These are phyloP conservation scores for Temnothorax longispinosus DNA, from an alignment of 1,140 invertebrate genomes.

Conservation along the genomic window DNA sequence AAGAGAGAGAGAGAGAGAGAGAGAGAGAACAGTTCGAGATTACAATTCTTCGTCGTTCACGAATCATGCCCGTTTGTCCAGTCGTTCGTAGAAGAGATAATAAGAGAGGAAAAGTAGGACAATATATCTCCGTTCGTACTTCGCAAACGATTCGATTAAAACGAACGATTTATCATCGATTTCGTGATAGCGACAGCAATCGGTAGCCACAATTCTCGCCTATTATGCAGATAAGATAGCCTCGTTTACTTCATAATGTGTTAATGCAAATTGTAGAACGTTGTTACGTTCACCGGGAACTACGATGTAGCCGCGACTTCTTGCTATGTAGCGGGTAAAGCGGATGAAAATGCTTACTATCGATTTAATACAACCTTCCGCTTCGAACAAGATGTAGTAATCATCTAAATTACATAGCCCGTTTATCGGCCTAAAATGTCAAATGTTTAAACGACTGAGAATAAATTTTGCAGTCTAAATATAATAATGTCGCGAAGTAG, in stretches of 20 bases:
- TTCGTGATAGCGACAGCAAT: background rate
- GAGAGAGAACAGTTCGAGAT: background rate
- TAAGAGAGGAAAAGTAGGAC: background rate
- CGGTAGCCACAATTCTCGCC: slow-evolving; percentile 7
- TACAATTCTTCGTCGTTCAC: background rate
- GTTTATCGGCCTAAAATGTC: slow-evolving; percentile 1
- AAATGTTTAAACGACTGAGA: background rate
- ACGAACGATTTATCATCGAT: background rate
- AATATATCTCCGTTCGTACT: background rate
- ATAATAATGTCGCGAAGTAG: background rate
- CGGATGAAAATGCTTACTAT: slow-evolving; percentile 28
- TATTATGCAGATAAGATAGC: slow-evolving; percentile 33
- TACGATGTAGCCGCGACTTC: background rate
- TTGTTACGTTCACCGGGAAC: background rate
- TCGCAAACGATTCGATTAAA: background rate
- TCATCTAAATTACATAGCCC: slow-evolving; percentile 14
- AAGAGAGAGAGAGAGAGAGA: no score
- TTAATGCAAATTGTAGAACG: slow-evolving; percentile 39
- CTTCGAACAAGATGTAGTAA: background rate
- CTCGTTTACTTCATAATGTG: background rate
- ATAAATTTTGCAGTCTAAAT: background rate
- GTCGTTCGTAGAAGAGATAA: background rate
- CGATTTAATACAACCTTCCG: slow-evolving; percentile 27
- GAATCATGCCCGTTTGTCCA: background rate
- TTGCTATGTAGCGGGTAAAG: background rate